These are phyloP conservation scores for Hippocampus abdominalis DNA, from an alignment of 2,113 vertebrate genomes.

Conservation along the genomic window DNA sequence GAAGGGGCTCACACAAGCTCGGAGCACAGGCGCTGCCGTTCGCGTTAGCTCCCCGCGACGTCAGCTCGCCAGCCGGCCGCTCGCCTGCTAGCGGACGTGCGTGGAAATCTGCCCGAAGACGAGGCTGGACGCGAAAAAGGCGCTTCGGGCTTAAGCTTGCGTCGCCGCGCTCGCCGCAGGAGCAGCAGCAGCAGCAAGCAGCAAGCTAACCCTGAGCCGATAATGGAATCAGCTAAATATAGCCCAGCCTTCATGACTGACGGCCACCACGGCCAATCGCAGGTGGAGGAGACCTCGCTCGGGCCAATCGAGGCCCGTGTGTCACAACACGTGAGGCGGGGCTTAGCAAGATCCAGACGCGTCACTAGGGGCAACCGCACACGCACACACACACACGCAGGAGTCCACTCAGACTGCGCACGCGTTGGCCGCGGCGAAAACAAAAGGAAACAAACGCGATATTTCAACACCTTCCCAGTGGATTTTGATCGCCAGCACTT, in stretches of 20 bases:
- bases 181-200: conserved; percentile 11
- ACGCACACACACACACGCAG: not conserved
- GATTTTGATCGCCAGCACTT: too few relatives aligned
- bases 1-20: not conserved
- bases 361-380: conserved; percentile 70
- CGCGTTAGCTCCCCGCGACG: not conserved
- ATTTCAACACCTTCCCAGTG: too few relatives aligned
- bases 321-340: conserved; percentile 31
- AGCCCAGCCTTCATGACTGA: conserved; percentile 38
- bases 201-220: conserved; percentile 62
- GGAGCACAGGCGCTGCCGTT: not conserved
- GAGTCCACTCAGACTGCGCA: too few relatives aligned
- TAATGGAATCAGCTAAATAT: conserved; percentile 75
- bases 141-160: conserved; percentile 7
- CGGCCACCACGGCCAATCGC: conserved; percentile 35
- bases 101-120: not conserved
- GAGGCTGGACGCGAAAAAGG: not conserved
- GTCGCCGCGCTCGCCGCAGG: conserved; percentile 5
- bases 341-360: conserved; percentile 46
- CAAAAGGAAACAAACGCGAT: too few relatives aligned
- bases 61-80: not conserved
- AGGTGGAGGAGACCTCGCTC: not conserved
- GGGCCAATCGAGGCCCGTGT: conserved; percentile 49
- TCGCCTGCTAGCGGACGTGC: not conserved
- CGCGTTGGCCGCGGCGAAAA: too few relatives aligned